Percentiles rank a stretch among this genome's conserved stretches.
phyloP scores from a whole-genome alignment of 1,140 invertebrate genomes.

The Amyelois transitella region DNA sequence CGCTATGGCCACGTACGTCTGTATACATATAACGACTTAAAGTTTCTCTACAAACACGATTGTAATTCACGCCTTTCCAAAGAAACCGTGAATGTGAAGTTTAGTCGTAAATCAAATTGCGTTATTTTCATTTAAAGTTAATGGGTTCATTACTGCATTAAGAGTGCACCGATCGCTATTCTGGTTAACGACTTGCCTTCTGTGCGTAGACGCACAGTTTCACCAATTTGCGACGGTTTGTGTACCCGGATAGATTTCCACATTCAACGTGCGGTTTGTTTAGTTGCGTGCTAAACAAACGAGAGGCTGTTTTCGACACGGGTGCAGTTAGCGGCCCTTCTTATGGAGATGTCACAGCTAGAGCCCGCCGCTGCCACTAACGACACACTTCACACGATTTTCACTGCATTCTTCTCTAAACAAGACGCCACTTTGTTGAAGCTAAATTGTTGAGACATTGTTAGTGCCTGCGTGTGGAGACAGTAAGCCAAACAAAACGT shows the following conservation, averaged over 20 bases:
- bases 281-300: conserved; percentile 46
- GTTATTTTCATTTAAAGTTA: neutral
- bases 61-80: conserved; percentile 13
- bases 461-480: neutral
- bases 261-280: conserved; percentile 23
- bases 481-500: neutral
- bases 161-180: neutral
- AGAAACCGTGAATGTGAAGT: neutral
- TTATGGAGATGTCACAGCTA: conserved; percentile 36
- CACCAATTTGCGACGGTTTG: conserved; percentile 47
- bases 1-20: neutral
- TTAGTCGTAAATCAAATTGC: neutral
- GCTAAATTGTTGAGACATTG: neutral
- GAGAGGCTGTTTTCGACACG: conserved; percentile 32
- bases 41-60: conserved; percentile 33
- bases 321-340: conserved; percentile 42
- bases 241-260: conserved; percentile 32
- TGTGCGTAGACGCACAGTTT: conserved; percentile 34
- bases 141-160: neutral
- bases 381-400: conserved; percentile 35
- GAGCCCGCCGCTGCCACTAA: conserved; percentile 8
- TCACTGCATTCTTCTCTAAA: conserved; percentile 26
- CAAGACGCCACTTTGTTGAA: conserved; percentile 10
- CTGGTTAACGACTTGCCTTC: neutral
- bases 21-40: conserved; percentile 52